These are phyloP conservation scores for Xenopus borealis DNA, from an alignment of 2,113 vertebrate species.

Conservation along the genomic window DNA sequence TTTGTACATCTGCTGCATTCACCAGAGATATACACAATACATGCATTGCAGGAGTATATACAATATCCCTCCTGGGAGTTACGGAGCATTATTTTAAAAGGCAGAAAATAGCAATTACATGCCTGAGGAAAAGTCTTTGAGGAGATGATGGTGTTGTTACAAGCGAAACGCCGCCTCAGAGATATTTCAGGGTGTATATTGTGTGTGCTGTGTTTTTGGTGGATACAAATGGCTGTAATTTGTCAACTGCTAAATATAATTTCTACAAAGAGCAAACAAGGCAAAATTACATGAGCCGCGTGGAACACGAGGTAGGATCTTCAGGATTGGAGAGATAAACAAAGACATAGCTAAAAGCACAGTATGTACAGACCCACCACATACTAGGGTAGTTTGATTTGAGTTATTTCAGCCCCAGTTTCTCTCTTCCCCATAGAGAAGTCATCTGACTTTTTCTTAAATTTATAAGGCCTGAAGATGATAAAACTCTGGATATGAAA, in stretches of 20 bases:
- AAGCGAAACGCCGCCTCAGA: constrained; percentile 30
- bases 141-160: constrained; percentile 39
- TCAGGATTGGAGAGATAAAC: neutral
- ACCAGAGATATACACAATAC: constrained; percentile 30
- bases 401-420: too few relatives aligned
- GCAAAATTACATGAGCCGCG: constrained; percentile 23
- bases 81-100: constrained; percentile 33
- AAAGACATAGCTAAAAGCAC: neutral
- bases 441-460: too few relatives aligned
- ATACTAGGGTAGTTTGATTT: too few relatives aligned
- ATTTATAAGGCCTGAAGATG: too few relatives aligned
- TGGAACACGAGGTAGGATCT: neutral
- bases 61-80: constrained; percentile 35
- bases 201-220: constrained; percentile 32
- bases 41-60: constrained; percentile 22
- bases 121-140: constrained; percentile 35
- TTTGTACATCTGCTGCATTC: constrained; percentile 27
- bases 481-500: too few relatives aligned
- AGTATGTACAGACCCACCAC: too few relatives aligned
- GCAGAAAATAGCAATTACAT: constrained; percentile 44
- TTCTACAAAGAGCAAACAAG: constrained; percentile 36
- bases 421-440: too few relatives aligned
- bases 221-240: constrained; percentile 42
- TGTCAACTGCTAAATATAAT: constrained; percentile 37
- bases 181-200: constrained; percentile 31